Base-by-base conservation (phyloP, 37 sponge, comb jelly and placozoan genomes). In the Axinella damicornis region DNA sequence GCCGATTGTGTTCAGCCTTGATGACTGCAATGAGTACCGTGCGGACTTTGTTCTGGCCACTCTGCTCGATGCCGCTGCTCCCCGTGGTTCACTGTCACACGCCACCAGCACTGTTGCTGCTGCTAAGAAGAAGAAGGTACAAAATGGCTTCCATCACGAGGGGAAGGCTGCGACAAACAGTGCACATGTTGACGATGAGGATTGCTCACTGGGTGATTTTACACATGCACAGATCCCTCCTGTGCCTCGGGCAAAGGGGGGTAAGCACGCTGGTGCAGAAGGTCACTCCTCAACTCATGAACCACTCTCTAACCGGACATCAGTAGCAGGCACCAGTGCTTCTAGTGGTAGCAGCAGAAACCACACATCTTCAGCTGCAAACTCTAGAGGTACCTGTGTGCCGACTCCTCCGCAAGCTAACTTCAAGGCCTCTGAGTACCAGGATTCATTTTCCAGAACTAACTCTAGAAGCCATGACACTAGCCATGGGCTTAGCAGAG, bases 11-110 rank as follows among this genome's bases (percentile, higher is more conserved):
- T 56, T 93, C 71, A 88, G 89, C 71, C 63, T 93, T 36, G 90
- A 84, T 6, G 73, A 69, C 30, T 21, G 32, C 25, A 40, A 57
- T 0, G 77, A 76, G 4, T 93, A 76, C 41, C 57, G 74, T 40
- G 96, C 88, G 0, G 96, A 96, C 86, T 82, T 96, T 77, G 96
- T 96, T 17, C 57, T 96, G 80, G 96, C 96, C 35, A 93, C 94
- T 46, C 83, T 96, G 5, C 77, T 81, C 36, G 94, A 90, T 32
- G 55, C 76, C 57, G 30, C 52, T 35, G 9, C 66, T 21, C 5
- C 27, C 33, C 46, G 6, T 9, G 9, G 46, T 46, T 22, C 25
- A 14, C 58, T 31, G 21, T 2, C 69, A 6, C 31, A 35, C 39
- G 73, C 55, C 66, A 52, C 60, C 15, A 12, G 17, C 57, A 38